Evolutionary conservation across 2,113 vertebrate genomes (phyloP).

Genomic region (Corythornis vintsioides): DNA sequence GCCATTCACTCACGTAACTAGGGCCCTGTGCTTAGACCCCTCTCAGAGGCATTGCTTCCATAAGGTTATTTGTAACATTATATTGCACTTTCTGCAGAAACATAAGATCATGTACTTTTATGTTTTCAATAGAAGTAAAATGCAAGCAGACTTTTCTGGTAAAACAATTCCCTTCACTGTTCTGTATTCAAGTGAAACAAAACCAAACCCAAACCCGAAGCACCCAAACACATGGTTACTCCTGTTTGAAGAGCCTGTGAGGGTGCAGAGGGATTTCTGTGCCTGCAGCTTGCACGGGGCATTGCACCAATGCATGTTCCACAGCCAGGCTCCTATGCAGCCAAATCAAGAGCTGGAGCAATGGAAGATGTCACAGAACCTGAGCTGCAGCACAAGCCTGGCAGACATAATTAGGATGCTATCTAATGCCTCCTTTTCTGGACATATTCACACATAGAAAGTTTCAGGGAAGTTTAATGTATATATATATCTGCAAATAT

Average conservation of each 20-base stretch:
- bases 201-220: not conserved
- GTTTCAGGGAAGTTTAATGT: not conserved
- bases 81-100: not conserved
- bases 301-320: not conserved
- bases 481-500: not conserved
- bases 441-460: not conserved
- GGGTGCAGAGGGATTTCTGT: not conserved
- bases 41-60: not conserved
- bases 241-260: not conserved
- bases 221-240: not conserved
- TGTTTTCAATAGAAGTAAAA: constrained; percentile 2
- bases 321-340: not conserved
- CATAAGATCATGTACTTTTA: not conserved
- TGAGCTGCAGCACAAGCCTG: rapidly evolving
- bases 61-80: not conserved
- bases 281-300: not conserved
- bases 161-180: not conserved
- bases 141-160: not conserved
- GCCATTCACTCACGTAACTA: not conserved
- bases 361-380: not conserved
- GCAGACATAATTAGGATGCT: not conserved
- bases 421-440: not conserved
- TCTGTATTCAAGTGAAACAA: not conserved
- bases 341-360: not conserved
- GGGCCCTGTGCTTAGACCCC: not conserved